phyloP scores from a whole-genome alignment of 2,113 vertebrate species.

The Ammospiza caudacuta region DNA sequence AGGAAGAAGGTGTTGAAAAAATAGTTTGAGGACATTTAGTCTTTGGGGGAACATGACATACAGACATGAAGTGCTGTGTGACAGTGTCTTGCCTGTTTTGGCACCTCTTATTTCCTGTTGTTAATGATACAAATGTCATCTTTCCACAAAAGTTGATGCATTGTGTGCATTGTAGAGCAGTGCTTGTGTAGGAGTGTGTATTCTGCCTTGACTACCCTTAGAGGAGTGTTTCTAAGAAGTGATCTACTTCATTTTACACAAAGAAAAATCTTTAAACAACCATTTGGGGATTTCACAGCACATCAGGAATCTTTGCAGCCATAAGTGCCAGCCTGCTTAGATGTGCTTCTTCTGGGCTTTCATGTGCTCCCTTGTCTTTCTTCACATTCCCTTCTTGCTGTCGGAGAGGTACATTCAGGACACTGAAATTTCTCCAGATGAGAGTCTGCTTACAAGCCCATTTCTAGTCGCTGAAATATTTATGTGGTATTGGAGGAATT shows the following conservation, averaged over 20 bases:
- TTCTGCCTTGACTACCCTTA: not conserved
- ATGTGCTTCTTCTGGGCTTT: not conserved
- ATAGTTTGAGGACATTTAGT: not conserved
- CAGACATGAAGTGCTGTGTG: not conserved
- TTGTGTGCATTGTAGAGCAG: not conserved
- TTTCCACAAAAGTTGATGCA: not conserved
- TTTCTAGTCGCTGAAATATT: constrained; percentile 12
- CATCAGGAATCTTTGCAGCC: not conserved
- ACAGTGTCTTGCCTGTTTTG: not conserved
- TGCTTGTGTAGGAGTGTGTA: not conserved
- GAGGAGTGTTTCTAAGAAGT: not conserved
- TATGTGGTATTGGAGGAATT: not conserved
- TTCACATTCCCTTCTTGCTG: not conserved
- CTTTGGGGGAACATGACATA: not conserved
- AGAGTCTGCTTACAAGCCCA: not conserved
- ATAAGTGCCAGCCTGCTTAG: not conserved
- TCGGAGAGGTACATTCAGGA: not conserved
- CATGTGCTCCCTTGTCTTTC: not conserved
- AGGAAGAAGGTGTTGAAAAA: not conserved
- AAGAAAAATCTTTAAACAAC: constrained; percentile 16
- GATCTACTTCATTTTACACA: not conserved
- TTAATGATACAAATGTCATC: not conserved
- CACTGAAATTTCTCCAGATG: not conserved
- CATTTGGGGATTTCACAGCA: constrained; percentile 15
- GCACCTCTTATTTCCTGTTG: not conserved